Evolutionary conservation across 2,888 invertebrate genomes (phyloP).

Genomic region (Choreutis nemorana): DNA sequence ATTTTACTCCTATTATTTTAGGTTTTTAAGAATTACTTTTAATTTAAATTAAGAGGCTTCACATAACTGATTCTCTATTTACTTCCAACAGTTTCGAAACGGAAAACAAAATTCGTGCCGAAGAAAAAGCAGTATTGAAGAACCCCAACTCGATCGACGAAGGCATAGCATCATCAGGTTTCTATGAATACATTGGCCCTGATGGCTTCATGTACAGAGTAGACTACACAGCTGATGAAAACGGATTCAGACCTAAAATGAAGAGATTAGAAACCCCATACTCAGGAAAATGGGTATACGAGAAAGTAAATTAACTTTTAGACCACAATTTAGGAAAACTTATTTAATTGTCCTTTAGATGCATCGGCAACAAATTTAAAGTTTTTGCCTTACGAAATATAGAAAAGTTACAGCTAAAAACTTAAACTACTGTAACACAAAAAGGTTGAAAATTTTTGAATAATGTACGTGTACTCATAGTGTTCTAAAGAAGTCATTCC

Average conservation of each 20-base stretch:
- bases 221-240: slow-evolving; percentile 61
- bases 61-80: slow-evolving; percentile 4
- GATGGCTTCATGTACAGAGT: slow-evolving; percentile 61
- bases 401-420: too few relatives aligned
- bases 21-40: too few relatives aligned
- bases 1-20: too few relatives aligned
- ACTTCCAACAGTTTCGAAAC: slow-evolving; percentile 48
- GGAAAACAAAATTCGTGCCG: slow-evolving; percentile 62
- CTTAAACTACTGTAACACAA: background rate
- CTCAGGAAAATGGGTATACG: slow-evolving; percentile 56
- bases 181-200: slow-evolving; percentile 63
- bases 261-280: slow-evolving; percentile 55
- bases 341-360: too few relatives aligned
- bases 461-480: too few relatives aligned
- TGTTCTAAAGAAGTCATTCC: too few relatives aligned
- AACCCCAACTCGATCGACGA: slow-evolving; percentile 56
- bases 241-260: slow-evolving; percentile 55
- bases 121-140: slow-evolving; percentile 57
- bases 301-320: slow-evolving; percentile 48
- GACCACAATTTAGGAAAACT: too few relatives aligned
- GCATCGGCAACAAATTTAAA: too few relatives aligned
- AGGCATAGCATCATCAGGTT: slow-evolving; percentile 56
- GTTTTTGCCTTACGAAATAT: too few relatives aligned
- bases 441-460: background rate
- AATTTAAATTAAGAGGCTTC: too few relatives aligned